A percentile compares a stretch with the other conserved stretches of the same genome.
Evolutionary conservation across 92 coral and sea anemone species (phyloP).

Genomic region (Palythoa heliodiscus): DNA sequence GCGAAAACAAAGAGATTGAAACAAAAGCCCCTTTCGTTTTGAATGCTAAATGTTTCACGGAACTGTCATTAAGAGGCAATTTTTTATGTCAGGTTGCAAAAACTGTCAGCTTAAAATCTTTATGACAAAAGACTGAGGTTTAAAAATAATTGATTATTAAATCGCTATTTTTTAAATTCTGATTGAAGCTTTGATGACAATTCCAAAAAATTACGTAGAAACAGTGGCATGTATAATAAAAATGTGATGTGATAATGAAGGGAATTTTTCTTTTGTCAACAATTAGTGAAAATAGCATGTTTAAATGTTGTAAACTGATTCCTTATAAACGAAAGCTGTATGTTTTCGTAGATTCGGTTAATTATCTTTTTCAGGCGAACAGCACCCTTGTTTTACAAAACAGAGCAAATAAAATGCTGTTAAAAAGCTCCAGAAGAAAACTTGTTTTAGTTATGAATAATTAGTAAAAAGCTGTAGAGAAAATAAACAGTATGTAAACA

Average conservation of each 20-base stretch:
- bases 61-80: background rate
- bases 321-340: too few relatives aligned
- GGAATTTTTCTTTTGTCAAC: too few relatives aligned
- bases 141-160: too few relatives aligned
- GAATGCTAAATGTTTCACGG: constrained; percentile 22
- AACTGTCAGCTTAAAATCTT: background rate
- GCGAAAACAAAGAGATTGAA: constrained; percentile 19
- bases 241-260: too few relatives aligned
- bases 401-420: background rate
- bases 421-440: background rate
- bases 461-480: background rate
- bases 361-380: background rate
- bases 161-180: background rate
- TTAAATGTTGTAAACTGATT: too few relatives aligned
- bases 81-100: background rate
- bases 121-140: too few relatives aligned
- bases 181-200: background rate
- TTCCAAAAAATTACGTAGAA: too few relatives aligned
- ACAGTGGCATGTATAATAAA: too few relatives aligned
- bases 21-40: constrained; percentile 5
- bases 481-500: background rate
- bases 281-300: too few relatives aligned
- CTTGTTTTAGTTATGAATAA: background rate
- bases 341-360: too few relatives aligned
- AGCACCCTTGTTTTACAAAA: background rate